phyloP scores from a whole-genome alignment of 1,140 invertebrate genomes.

The Melanaphis sacchari region DNA sequence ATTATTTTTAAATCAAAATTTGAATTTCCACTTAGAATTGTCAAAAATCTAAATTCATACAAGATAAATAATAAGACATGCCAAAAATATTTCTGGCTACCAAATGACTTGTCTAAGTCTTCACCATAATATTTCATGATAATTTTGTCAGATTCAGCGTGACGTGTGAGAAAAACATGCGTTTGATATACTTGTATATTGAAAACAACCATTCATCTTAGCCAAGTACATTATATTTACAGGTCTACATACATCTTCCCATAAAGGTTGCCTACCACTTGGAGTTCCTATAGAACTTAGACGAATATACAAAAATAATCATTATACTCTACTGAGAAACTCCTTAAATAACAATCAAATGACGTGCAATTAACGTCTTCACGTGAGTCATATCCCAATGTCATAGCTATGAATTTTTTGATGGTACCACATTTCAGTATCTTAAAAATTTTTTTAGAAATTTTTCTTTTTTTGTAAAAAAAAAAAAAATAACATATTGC shows the following conservation, averaged over 20 bases:
- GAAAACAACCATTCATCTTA: background rate
- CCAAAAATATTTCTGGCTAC: background rate
- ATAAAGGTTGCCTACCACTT: background rate
- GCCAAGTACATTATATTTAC: background rate
- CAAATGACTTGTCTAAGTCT: background rate
- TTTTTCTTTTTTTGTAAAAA: background rate
- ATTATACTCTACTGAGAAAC: background rate
- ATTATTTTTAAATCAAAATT: background rate
- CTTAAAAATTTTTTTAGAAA: background rate
- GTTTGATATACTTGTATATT: too few relatives aligned
- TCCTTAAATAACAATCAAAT: background rate
- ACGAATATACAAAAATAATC: background rate
- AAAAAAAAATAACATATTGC: too few relatives aligned
- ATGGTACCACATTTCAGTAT: background rate
- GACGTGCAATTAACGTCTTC: background rate
- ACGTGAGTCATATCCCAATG: background rate
- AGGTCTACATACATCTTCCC: background rate
- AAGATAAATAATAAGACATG: background rate
- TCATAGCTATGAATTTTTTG: background rate
- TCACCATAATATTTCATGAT: background rate
- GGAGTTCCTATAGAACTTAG: background rate
- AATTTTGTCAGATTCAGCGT: background rate
- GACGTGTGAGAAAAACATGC: background rate
- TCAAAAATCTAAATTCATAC: background rate
- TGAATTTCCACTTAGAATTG: too few relatives aligned